These are phyloP conservation scores for Drosophila cardini DNA, from an alignment of 1,140 invertebrate genomes.

Conservation along the genomic window DNA sequence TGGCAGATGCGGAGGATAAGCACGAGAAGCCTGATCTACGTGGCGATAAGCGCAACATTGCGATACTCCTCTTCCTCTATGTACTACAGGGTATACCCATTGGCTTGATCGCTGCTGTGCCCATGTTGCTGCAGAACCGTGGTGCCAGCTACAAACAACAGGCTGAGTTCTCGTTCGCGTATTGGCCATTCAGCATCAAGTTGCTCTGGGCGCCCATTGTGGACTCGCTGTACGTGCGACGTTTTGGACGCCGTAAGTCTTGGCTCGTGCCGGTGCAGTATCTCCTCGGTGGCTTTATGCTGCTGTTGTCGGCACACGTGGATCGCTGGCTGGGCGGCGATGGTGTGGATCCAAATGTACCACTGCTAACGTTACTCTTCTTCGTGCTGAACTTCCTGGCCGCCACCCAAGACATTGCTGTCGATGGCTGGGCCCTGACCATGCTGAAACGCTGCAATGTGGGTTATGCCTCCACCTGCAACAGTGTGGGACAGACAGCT, in stretches of 20 bases:
- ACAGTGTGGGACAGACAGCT: constrained; percentile 98
- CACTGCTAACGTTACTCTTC: constrained; percentile 93
- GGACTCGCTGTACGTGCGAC: constrained; percentile 93
- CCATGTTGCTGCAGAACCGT: constrained; percentile 96
- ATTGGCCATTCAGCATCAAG: constrained; percentile 99
- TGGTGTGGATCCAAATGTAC: constrained; percentile 90
- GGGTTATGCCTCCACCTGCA: constrained; percentile 99
- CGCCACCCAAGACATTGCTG: constrained; percentile 99
- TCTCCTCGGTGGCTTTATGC: constrained; percentile 93
- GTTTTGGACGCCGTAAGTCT: constrained; percentile 97
- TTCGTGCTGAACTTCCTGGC: constrained; percentile 97
- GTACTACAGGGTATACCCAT: constrained; percentile 98
- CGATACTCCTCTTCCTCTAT: constrained; percentile 95
- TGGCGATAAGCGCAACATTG: constrained; percentile 92
- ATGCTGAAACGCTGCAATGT: constrained; percentile 99
- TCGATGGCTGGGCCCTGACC: constrained; percentile 99
- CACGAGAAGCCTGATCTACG: constrained; percentile 86
- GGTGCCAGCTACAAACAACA: constrained; percentile 96
- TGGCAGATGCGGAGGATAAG: constrained; percentile 8
- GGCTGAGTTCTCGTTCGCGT: constrained; percentile 99
- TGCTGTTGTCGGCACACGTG: constrained; percentile 91
- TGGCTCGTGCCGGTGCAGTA: constrained; percentile 98
- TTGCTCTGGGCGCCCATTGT: constrained; percentile 99
- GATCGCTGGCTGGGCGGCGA: constrained; percentile 90
- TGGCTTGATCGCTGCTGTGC: constrained; percentile 96